Base-by-base conservation (phyloP, 2,113 vertebrate genomes). In the Prionailurus viverrinus region DNA sequence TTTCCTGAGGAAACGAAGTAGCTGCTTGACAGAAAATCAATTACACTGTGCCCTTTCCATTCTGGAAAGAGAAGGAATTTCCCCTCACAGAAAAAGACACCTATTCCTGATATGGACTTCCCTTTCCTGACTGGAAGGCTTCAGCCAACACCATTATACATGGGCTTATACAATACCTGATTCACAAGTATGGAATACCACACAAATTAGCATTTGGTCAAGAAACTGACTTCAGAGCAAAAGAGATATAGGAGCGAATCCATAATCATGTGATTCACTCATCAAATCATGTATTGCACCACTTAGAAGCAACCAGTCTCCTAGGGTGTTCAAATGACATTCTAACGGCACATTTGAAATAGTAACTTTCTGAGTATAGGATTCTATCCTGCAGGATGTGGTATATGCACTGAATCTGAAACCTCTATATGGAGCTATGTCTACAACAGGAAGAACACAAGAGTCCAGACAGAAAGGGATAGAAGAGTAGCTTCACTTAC, bases 401-500 rank as follows among this genome's bases (percentile, higher is more conserved):
- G 10, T 61, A 66, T 33, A 27, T 5, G 1, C 1, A 39, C 2
- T 61, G 39, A 53, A 33, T 21, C 33, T 79, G 66, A 81, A 87
- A 73, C 1, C 5, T 58, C 29, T 21, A 7, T 12, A 21, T 23
- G 1, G 18, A 0, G 4, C 10, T 48, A 2, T 27, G 39, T 71
- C 45, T 5, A 63, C 48, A 76, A 55, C 7, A 61, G 29, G 61
- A 69, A 91, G 36, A 85, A 78, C 5, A 69, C 8, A 48, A 41
- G 27, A 73, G 41, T 53, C 16, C 5, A 65, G 5, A 33, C 29
- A 94, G 4, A 7, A 25, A 41, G n/a, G 14, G n/a, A 7, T 51
- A 48, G 25, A 39, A 53, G 41, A 39, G 1, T 61, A 5, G 23
- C 16, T 48, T 21, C 36, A 69, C 0, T 33, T 53, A 55, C 48